A percentile compares a stretch with the other conserved stretches of the same genome.
Conservation (phyloP, 1,140 invertebrate genomes). For the Meteorus sp. region DNA sequence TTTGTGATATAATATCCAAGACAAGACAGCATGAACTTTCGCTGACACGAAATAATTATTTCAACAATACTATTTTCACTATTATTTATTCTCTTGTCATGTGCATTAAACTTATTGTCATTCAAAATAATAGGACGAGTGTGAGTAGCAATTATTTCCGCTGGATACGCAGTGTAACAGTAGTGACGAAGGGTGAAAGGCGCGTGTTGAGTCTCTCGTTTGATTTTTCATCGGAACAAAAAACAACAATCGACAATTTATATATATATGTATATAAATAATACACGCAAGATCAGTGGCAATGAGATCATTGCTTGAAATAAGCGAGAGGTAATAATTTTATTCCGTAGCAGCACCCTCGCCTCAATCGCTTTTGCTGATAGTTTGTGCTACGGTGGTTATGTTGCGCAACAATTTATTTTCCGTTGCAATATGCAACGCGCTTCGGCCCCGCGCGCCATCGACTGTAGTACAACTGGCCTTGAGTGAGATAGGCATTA, state of each 20-base stretch:
- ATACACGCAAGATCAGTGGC: conserved; percentile 28
- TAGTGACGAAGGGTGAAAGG: background rate
- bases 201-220: background rate
- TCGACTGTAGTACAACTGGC: conserved; percentile 52
- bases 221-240: background rate
- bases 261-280: conserved; percentile 1
- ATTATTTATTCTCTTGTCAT: no score
- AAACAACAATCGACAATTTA: background rate
- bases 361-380: conserved; percentile 34
- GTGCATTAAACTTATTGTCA: no score
- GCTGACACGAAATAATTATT: no score
- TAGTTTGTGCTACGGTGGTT: conserved; percentile 29
- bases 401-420: conserved; percentile 56
- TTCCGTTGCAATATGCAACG: conserved; percentile 46
- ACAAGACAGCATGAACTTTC: no score
- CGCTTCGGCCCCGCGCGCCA: conserved; percentile 24
- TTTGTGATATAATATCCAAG: no score
- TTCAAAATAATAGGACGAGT: no score
- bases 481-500: conserved; percentile 53
- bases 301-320: conserved; percentile 58
- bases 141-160: no score
- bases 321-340: conserved; percentile 58
- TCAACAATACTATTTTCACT: no score
- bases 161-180: no score
- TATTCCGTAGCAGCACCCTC: conserved; percentile 52